phyloP scores from a whole-genome alignment of 2,797 vertebrate species.

The Parauchenoglanis ngamensis region DNA sequence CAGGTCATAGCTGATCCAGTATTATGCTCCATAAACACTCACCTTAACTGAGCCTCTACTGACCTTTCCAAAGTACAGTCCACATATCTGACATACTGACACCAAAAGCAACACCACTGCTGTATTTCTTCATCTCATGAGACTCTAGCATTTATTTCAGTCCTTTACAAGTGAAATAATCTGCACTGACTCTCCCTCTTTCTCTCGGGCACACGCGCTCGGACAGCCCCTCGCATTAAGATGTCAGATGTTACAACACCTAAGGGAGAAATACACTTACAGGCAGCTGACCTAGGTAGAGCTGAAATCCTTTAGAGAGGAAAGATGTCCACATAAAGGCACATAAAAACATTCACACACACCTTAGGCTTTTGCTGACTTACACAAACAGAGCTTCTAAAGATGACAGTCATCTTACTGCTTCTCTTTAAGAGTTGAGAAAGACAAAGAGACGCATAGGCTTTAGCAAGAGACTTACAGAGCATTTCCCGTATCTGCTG shows the following conservation, averaged over 20 bases:
- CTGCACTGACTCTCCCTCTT: neutral
- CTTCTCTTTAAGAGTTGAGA: neutral
- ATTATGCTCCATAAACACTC: conserved; percentile 26
- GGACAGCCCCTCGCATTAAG: neutral
- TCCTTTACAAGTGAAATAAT: neutral
- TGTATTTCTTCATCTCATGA: neutral
- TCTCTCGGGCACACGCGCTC: neutral
- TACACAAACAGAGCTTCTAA: neutral
- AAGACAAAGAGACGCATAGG: neutral
- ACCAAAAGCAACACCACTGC: neutral
- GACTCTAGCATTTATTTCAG: neutral
- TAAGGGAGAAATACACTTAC: neutral
- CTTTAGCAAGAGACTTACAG: conserved; percentile 77
- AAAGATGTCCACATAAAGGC: neutral
- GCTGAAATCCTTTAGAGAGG: neutral
- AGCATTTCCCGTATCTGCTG: conserved; percentile 93
- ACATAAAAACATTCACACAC: neutral
- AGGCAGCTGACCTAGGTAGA: neutral
- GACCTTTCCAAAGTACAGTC: neutral
- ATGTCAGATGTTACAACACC: neutral
- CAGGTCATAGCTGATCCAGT: conserved; percentile 11
- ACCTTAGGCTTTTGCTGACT: neutral
- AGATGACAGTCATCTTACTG: neutral
- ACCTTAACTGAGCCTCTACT: conserved; percentile 10
- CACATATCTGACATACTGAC: neutral